Base-by-base conservation (phyloP, 35 echinoderm and acorn worm species). In the Holothuria glaberrima region DNA sequence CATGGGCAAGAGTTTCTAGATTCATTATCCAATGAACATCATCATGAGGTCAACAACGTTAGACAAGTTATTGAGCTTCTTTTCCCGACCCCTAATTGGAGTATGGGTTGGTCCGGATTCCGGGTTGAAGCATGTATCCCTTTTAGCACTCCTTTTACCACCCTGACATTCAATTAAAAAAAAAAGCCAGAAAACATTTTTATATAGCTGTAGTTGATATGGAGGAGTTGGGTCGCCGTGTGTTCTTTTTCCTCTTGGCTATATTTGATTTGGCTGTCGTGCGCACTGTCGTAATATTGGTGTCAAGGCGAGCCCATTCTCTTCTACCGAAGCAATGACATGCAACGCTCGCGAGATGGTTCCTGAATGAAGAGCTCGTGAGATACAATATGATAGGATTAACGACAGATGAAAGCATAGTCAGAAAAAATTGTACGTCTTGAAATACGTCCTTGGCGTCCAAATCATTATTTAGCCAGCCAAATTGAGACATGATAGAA, bases 301-400 rank as follows among this genome's bases (percentile, higher is more conserved):
- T 84, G 31, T 84, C 80, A 25, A 84, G 19, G n/a, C 52, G 52
- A 26, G 58, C 33, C 80, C 80, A 84, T 58, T 46, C 46, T 26
- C 59, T 28, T 19, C 25, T 61, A 24, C 33, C 28, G 29, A 48
- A 61, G 57, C 80, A 84, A 24, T 21, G 22, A 38, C 80, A 84
- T n/a, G 58, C 52, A 12, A 19, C 19, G 22, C 58, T 61, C 17
- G 36, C 80, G 5, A 84, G 80, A 32, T 84, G 80, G 29, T 84
- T 84, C 57, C 80, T 84, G 46, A 84, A 84, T 6, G 80, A 59
- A 21, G 85, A 87, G 50, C 85, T 87, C 4, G 85, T 87, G 13
- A 87, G 16, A 22, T 87, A 87, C 14, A 87, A 59, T 20, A 87
- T 71, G n/a, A 87, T n/a, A 14, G 85, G 85, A 71, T 87, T 87